Evolutionary conservation across 2,113 vertebrate species (phyloP).

Genomic region (Nibea coibor): DNA sequence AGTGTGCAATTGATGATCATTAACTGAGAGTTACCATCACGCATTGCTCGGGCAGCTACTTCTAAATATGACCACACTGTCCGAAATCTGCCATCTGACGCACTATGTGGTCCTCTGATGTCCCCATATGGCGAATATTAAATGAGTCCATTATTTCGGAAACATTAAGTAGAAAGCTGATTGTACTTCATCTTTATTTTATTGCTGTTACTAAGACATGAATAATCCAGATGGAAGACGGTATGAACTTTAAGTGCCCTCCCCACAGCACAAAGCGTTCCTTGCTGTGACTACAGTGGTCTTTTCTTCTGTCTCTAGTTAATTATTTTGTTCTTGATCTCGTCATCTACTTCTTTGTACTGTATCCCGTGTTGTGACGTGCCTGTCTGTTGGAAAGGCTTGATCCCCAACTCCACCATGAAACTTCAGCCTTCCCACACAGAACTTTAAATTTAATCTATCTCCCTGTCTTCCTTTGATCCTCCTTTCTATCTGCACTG

Average conservation of each 20-base stretch:
- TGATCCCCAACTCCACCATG: background rate
- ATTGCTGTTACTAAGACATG: slow-evolving; percentile 49
- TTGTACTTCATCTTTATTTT: slow-evolving; percentile 57
- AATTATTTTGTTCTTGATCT: slow-evolving; percentile 16
- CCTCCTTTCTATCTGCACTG: slow-evolving; percentile 1
- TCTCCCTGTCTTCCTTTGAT: slow-evolving; percentile 46
- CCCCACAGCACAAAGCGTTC: background rate
- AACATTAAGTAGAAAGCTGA: slow-evolving; percentile 4
- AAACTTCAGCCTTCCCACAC: slow-evolving; percentile 3
- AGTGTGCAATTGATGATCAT: background rate
- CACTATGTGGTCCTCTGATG: background rate
- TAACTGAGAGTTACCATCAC: background rate
- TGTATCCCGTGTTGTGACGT: background rate
- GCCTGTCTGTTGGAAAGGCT: slow-evolving; percentile 15
- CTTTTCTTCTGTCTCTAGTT: slow-evolving; percentile 27
- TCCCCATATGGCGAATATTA: background rate
- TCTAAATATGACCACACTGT: background rate
- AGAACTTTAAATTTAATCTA: slow-evolving; percentile 20
- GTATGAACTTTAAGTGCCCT: slow-evolving; percentile 18
- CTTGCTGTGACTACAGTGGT: slow-evolving; percentile 10
- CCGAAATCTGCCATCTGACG: background rate
- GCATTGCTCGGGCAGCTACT: no score
- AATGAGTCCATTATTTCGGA: slow-evolving; percentile 30
- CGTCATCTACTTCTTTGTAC: slow-evolving; percentile 15
- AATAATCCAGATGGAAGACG: slow-evolving; percentile 51